Conservation (phyloP, 2,797 vertebrate genomes). For the Coranthus polyacanthus region DNA sequence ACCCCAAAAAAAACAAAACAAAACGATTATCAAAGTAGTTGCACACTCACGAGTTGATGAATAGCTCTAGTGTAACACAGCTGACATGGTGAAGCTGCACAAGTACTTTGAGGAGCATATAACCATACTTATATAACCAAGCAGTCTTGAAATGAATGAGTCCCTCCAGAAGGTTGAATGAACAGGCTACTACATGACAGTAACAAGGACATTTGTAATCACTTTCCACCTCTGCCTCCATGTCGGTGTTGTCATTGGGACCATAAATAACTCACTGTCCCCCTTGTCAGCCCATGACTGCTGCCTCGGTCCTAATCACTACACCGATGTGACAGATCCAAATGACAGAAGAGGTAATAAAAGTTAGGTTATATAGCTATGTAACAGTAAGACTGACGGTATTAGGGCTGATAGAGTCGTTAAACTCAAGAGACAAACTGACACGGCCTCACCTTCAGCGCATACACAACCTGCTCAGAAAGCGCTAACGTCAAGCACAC, state of each 20-base stretch:
- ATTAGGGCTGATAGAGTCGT: background rate
- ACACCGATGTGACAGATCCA: constrained; percentile 55
- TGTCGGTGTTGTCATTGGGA: constrained; percentile 45
- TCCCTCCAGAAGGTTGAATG: no score
- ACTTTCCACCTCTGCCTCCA: constrained; percentile 24
- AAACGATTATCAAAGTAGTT: no score
- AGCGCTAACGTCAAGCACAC: constrained; percentile 51
- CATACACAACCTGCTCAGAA: background rate
- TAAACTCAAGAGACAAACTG: constrained; percentile 3
- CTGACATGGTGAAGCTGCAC: no score
- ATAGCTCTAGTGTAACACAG: background rate
- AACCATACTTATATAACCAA: no score
- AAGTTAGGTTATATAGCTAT: constrained; percentile 17
- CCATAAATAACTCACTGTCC: constrained; percentile 84
- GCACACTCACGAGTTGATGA: no score
- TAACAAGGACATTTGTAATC: constrained; percentile 5
- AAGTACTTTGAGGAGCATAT: no score
- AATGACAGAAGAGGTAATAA: constrained; percentile 58
- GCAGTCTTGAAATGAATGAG: background rate
- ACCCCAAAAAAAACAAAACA: no score
- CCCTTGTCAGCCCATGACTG: constrained; percentile 62
- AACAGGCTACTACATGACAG: no score
- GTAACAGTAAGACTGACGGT: background rate
- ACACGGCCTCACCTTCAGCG: constrained; percentile 53
- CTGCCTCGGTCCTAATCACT: constrained; percentile 59